phyloP scores from a whole-genome alignment of 92 coral and sea anemone species.

The Porites rus region DNA sequence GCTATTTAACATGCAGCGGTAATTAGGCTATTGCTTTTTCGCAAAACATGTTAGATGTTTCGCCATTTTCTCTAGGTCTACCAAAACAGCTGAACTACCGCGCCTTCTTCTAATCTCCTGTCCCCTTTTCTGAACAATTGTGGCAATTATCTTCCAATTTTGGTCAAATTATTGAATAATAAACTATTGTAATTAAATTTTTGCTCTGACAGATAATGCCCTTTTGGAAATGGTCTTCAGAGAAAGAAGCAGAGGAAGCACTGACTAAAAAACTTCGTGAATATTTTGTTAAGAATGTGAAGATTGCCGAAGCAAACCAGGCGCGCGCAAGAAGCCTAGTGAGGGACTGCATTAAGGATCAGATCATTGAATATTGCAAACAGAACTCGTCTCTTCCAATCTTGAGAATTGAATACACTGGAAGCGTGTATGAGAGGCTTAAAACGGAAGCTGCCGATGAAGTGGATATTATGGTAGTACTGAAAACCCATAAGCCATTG shows the following conservation, averaged over 20 bases:
- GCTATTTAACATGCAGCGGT: too few relatives aligned
- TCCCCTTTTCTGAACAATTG: too few relatives aligned
- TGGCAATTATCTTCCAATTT: too few relatives aligned
- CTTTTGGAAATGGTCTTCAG: constrained; percentile 19
- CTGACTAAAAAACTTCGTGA: constrained; percentile 37
- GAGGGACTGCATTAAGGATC: constrained; percentile 44
- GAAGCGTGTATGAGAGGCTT: constrained; percentile 71
- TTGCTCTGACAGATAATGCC: neutral
- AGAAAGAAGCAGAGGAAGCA: neutral
- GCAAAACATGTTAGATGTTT: too few relatives aligned
- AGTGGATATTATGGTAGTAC: constrained; percentile 72
- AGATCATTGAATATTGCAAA: constrained; percentile 29
- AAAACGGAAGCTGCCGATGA: constrained; percentile 80
- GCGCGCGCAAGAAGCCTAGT: constrained; percentile 56
- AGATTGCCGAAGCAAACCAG: constrained; percentile 46
- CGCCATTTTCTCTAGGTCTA: too few relatives aligned
- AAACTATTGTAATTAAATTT: too few relatives aligned
- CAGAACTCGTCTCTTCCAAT: constrained; percentile 50
- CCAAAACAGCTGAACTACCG: too few relatives aligned
- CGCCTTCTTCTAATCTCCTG: too few relatives aligned
- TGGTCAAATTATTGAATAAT: too few relatives aligned
- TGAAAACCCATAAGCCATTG: constrained; percentile 48
- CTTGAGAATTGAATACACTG: constrained; percentile 64
- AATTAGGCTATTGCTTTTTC: too few relatives aligned
- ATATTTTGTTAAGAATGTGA: constrained; percentile 57